phyloP scores from a whole-genome alignment of 2,113 vertebrate genomes.

The Nothoprocta pentlandii region DNA sequence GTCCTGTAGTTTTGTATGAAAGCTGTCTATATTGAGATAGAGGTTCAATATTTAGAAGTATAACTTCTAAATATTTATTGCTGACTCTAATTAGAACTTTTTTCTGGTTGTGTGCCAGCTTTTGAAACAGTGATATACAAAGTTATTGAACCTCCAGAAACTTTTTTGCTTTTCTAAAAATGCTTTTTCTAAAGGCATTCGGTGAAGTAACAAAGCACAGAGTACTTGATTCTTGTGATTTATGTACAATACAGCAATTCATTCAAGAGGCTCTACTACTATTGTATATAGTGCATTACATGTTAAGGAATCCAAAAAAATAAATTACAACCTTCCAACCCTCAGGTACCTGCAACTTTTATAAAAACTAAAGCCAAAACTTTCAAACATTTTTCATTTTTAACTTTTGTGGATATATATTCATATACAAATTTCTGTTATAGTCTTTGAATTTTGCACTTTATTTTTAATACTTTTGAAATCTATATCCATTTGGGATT shows the following conservation, averaged over 20 bases:
- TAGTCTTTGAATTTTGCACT: neutral
- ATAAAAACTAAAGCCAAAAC: neutral
- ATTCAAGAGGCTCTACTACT: neutral
- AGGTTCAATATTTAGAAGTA: neutral
- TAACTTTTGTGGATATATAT: neutral
- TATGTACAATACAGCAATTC: constrained; percentile 19
- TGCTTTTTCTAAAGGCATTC: neutral
- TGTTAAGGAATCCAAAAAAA: neutral
- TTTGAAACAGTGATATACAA: constrained; percentile 8
- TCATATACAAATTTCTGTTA: neutral
- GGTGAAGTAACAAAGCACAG: neutral
- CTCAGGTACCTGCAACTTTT: neutral
- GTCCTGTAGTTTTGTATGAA: neutral
- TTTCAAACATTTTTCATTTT: neutral
- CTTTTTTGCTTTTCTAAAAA: neutral
- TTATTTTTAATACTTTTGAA: neutral
- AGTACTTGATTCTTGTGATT: constrained; percentile 49
- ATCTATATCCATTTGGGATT: neutral
- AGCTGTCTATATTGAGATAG: neutral
- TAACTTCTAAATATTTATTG: constrained; percentile 36
- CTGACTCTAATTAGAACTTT: constrained; percentile 1
- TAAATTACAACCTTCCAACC: neutral
- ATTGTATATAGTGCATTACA: neutral
- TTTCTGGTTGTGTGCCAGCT: neutral
- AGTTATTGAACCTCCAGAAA: constrained; percentile 18